Evolutionary conservation across 2,888 invertebrate species (phyloP).

Genomic region (Phasia obesa): DNA sequence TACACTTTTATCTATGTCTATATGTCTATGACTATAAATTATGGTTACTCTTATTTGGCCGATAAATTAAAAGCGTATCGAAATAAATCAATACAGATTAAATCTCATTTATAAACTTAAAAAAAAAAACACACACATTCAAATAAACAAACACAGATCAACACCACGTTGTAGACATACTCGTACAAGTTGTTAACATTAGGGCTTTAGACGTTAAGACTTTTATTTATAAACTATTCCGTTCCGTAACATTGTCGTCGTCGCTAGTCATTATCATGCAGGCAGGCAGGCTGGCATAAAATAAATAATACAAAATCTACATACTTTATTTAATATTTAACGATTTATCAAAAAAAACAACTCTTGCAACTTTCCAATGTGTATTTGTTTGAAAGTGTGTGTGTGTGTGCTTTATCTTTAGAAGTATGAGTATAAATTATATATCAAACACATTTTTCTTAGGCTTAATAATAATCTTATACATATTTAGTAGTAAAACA

Average conservation of each 20-base stretch:
- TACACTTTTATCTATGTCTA: slow-evolving; percentile 52
- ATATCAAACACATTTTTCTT: slow-evolving; percentile 33
- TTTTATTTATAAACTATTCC: slow-evolving; percentile 11
- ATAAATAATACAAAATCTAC: slow-evolving; percentile 38
- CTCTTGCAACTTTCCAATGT: slow-evolving; percentile 43
- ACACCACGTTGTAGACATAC: slow-evolving; percentile 2
- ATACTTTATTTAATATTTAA: slow-evolving; percentile 51
- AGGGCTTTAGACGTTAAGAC: slow-evolving; percentile 28
- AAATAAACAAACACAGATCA: background rate
- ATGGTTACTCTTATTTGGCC: slow-evolving; percentile 59
- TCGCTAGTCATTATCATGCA: slow-evolving; percentile 39
- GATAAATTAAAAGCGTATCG: slow-evolving; percentile 78
- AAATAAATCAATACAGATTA: slow-evolving; percentile 81
- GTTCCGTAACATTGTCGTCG: slow-evolving; percentile 6
- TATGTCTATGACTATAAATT: slow-evolving; percentile 66
- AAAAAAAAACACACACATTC: background rate
- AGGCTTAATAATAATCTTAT: slow-evolving; percentile 39
- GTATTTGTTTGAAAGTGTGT: slow-evolving; percentile 1
- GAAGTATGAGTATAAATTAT: slow-evolving; percentile 31
- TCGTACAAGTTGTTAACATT: slow-evolving; percentile 30
- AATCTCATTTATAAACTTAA: slow-evolving; percentile 75
- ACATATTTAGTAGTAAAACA: slow-evolving; percentile 15
- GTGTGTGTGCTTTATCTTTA: slow-evolving; percentile 9
- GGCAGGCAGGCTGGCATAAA: slow-evolving; percentile 55
- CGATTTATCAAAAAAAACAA: slow-evolving; percentile 52